phyloP scores from a whole-genome alignment of 2,888 invertebrate species.

The Desoria tigrina region DNA sequence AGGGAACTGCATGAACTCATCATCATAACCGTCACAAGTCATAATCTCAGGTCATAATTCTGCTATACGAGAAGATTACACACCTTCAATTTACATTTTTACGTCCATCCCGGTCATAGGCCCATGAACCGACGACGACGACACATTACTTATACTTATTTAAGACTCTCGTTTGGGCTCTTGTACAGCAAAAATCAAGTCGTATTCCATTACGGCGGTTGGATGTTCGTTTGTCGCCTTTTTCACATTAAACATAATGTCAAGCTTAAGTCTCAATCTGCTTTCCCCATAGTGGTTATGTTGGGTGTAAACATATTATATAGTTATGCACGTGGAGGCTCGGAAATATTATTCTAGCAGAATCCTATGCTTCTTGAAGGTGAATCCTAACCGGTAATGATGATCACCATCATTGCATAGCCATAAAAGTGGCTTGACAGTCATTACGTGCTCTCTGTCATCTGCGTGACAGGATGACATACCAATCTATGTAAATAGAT shows the following conservation, averaged over 20 bases:
- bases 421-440: conserved; percentile 43
- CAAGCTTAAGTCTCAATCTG: conserved; percentile 7
- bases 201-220: neutral
- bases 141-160: conserved; percentile 1
- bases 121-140: neutral
- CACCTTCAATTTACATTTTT: conserved; percentile 29
- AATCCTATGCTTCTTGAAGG: neutral
- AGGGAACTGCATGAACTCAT: conserved; percentile 47
- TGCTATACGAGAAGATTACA: conserved; percentile 14
- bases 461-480: conserved; percentile 50
- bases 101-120: neutral
- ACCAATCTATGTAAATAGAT: conserved; percentile 49
- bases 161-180: too few species aligned
- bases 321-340: too few species aligned
- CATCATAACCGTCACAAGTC: conserved; percentile 51
- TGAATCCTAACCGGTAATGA: conserved; percentile 27
- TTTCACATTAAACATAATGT: neutral
- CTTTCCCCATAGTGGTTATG: neutral
- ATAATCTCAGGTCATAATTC: conserved; percentile 21
- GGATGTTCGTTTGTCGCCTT: conserved; percentile 1
- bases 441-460: conserved; percentile 48
- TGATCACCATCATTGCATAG: conserved; percentile 26
- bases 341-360: neutral
- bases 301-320: neutral
- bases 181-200: too few species aligned